These are phyloP conservation scores for Albula goreensis DNA, from an alignment of 2,113 vertebrate genomes.

Conservation along the genomic window DNA sequence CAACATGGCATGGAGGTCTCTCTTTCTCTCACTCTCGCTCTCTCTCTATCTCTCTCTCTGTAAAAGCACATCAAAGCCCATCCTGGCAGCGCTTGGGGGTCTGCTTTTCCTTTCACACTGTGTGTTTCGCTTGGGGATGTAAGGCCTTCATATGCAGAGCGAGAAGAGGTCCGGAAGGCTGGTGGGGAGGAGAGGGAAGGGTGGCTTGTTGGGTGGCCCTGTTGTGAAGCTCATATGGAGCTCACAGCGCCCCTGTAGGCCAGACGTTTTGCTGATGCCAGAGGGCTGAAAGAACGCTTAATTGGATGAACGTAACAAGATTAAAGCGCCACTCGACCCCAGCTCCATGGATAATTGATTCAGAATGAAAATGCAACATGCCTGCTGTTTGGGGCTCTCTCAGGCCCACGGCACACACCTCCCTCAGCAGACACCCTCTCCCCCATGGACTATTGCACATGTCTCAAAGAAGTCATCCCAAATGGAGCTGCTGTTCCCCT, in stretches of 20 bases:
- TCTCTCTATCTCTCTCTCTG: background rate
- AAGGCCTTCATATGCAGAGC: background rate
- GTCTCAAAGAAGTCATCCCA: background rate
- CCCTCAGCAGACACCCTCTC: too few species aligned
- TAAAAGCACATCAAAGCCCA: conserved; percentile 18
- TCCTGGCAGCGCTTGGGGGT: background rate
- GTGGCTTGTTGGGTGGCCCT: background rate
- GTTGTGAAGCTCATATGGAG: background rate
- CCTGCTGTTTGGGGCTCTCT: background rate
- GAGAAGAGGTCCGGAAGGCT: background rate
- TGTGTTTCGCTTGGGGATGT: background rate
- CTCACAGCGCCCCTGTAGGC: background rate
- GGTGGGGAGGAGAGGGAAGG: too few species aligned
- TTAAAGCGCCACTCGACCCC: background rate
- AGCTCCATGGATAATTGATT: background rate
- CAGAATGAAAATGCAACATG: background rate
- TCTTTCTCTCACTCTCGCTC: too few species aligned
- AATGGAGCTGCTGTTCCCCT: background rate
- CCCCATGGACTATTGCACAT: background rate
- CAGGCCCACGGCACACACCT: background rate
- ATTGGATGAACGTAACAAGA: background rate
- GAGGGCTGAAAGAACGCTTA: background rate
- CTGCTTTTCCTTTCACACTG: background rate
- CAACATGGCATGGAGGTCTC: background rate
- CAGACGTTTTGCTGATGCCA: background rate